Evolutionary conservation across 1,140 invertebrate genomes (phyloP).

Genomic region (Listronotus bonariensis): DNA sequence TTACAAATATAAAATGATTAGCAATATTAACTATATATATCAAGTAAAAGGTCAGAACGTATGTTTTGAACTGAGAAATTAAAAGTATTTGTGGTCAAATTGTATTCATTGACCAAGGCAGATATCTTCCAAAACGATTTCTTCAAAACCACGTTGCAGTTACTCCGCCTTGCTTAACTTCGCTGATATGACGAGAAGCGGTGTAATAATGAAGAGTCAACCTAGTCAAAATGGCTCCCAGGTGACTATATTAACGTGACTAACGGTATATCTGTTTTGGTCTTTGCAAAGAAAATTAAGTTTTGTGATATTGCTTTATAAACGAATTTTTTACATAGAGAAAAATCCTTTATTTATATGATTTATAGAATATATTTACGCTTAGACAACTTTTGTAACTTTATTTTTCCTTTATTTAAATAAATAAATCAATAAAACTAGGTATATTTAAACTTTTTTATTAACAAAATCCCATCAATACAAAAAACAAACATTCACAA

Average conservation of each 20-base stretch:
- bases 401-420: constrained; percentile 7
- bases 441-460: constrained; percentile 11
- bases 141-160: no score
- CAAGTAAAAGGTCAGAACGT: constrained; percentile 1
- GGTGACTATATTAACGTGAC: no score
- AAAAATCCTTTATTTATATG: constrained; percentile 9
- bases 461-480: constrained; percentile 5
- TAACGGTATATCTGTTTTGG: not conserved
- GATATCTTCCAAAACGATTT: not conserved
- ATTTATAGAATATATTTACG: constrained; percentile 28
- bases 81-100: constrained; percentile 11
- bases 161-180: no score
- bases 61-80: constrained; percentile 23
- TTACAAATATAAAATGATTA: constrained; percentile 7
- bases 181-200: no score
- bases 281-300: constrained; percentile 1
- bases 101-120: constrained; percentile 1
- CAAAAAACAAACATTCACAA: constrained; percentile 11
- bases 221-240: no score
- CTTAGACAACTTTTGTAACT: constrained; percentile 22
- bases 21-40: constrained; percentile 23
- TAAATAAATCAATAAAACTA: not conserved
- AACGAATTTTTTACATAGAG: constrained; percentile 29
- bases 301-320: constrained; percentile 34
- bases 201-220: no score